Evolutionary conservation across 2,888 invertebrate species (phyloP), one percentile per base, ranked within the genome.

Genomic region (Euclidia mi): DNA sequence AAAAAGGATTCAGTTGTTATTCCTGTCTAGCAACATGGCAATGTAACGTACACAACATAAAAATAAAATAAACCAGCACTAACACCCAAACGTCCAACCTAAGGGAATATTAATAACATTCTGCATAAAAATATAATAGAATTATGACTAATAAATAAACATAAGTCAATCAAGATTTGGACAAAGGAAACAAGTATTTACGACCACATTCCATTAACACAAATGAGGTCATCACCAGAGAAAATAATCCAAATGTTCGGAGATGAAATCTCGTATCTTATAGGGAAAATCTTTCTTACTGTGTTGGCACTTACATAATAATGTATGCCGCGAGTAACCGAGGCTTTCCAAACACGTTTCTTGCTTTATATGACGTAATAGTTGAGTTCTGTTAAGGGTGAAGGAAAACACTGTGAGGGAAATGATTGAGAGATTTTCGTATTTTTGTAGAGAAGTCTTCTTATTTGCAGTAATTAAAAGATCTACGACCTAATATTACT

Each of bases 151-250:
- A 76, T 78, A 79, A 82, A 82, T 81, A 84, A 77, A 82, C 74
- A 84, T 81, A 71, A 84, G 77, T 81, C 79, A 76, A 82, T 84
- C 78, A 77, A 68, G 81, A 80, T 84, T 83, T 81, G 78, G 76
- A 76, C 55, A 74, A 64, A 49, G 62, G 70, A 71, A 69, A 73
- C 65, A 73, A 75, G 78, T 81, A 84, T 85, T 85, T 85, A 86
- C 82, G 81, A 81, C 71, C 64, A 43, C 65, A 70, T 75, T 80
- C 85, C 85, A 86, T 86, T 86, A 85, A 76, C 79, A 78, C 76
- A 78, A 85, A 85, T 85, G 82, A 81, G 67, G 43, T 76, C 69
- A 80, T 85, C 79, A 70, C 77, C 77, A 80, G 78, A 78, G 82
- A 84, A 82, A 84, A 85, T 82, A 84, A 83, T 79, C 74, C 68